phyloP scores from a whole-genome alignment of 1,140 invertebrate species.

The Drosophila rufa region DNA sequence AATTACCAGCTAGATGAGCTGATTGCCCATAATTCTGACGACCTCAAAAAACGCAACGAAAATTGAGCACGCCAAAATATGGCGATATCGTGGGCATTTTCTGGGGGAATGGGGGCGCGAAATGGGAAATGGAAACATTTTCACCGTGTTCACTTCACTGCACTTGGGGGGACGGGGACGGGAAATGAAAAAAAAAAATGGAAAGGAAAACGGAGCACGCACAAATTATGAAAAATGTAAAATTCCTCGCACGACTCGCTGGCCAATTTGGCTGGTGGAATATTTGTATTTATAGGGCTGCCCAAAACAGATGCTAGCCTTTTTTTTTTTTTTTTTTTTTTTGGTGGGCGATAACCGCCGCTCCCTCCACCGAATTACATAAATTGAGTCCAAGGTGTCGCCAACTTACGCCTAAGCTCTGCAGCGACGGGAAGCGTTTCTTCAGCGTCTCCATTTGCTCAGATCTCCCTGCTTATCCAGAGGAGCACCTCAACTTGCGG shows the following conservation, averaged over 20 bases:
- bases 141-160: constrained; percentile 57
- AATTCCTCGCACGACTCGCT: constrained; percentile 37
- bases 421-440: constrained; percentile 84
- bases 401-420: constrained; percentile 85
- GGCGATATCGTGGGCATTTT: constrained; percentile 24
- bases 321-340: background rate
- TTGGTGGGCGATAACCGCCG: background rate
- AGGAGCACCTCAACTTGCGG: constrained; percentile 30
- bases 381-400: constrained; percentile 45
- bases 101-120: background rate
- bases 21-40: constrained; percentile 72
- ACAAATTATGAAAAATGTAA: constrained; percentile 49
- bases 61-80: constrained; percentile 49
- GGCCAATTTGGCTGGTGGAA: constrained; percentile 33
- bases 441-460: constrained; percentile 78
- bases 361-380: constrained; percentile 48
- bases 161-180: constrained; percentile 18
- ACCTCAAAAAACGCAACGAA: constrained; percentile 66
- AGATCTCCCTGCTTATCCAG: constrained; percentile 9
- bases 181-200: background rate
- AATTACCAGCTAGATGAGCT: constrained; percentile 62
- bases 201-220: constrained; percentile 34
- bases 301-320: constrained; percentile 27
- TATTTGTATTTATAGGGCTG: constrained; percentile 44
- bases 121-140: constrained; percentile 44